Evolutionary conservation across 2,113 vertebrate genomes (phyloP), one percentile per base, ranked within the genome.

Genomic region (Abramis brama): DNA sequence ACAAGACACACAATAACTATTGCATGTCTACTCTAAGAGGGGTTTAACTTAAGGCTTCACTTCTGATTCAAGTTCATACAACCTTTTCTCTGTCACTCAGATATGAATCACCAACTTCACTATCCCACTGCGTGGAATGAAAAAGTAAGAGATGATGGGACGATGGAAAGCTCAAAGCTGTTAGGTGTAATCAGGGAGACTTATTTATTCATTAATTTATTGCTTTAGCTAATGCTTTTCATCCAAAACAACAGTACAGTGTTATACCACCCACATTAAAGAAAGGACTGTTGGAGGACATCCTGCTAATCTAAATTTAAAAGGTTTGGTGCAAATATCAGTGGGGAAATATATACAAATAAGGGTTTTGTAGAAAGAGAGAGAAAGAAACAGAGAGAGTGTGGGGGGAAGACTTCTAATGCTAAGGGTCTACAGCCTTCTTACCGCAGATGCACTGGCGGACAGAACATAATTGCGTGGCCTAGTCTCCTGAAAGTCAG

Each of bases 401-500:
- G 85, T 50, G 39, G 50, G 71, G 57, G 80, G 21, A 33, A 19
- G 30, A 21, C 3, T 85, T 15, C 83, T 59, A 57, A 77, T 36
- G 60, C 60, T 83, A 59, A 52, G 47, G 80, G 27, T 82, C 88
- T 87, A 83, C 88, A 85, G 88, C 57, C 70, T 43, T 90, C 97
- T 99, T 98, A 99, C 97, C 97, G 97, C 97, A 87, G 97, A 98
- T 90, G 97, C 97, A 92, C 97, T 98, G 95, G 97, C 97, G 83
- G 97, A 99, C 90, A 99, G 97, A 94, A 99, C 94, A 95, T 97
- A 98, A 97, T 99, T 99, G 95, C 97, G 96, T 89, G 97, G 97
- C 95, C 97, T 96, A 93, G 97, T 98, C 97, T 98, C 97, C 94
- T 98, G 97, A 97, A 99, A 98, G 96, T 98, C 97, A 91, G 97